Evolutionary conservation across 2,797 vertebrate genomes (phyloP).

Genomic region (Oreochromis grahami): DNA sequence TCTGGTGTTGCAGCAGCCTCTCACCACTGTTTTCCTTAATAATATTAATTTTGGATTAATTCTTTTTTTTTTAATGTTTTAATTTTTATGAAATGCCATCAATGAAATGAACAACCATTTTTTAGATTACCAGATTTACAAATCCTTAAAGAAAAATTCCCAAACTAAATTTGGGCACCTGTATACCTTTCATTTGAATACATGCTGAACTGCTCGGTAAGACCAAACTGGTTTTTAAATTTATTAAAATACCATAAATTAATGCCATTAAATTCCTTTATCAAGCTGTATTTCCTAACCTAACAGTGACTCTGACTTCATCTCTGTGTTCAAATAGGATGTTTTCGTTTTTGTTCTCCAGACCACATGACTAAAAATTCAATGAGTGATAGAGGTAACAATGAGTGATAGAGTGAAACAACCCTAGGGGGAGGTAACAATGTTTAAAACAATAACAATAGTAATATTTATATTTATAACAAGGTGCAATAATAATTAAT

Average conservation of each 20-base stretch:
- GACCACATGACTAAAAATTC: background rate
- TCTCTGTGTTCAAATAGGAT: background rate
- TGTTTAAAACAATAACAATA: too few species aligned
- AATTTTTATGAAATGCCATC: fast-evolving
- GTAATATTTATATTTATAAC: too few species aligned
- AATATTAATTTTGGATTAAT: background rate
- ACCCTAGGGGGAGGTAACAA: too few species aligned
- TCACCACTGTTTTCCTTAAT: background rate
- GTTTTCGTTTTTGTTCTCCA: background rate
- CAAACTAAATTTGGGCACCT: background rate
- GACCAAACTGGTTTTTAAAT: background rate
- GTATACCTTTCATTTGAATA: background rate
- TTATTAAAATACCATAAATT: background rate
- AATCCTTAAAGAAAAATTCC: background rate
- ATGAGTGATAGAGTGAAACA: too few species aligned
- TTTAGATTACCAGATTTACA: background rate
- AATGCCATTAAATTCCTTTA: background rate
- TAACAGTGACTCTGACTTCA: fast-evolving
- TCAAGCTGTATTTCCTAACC: background rate
- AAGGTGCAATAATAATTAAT: too few species aligned
- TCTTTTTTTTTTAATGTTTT: too few species aligned
- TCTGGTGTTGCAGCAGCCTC: background rate
- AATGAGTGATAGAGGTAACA: background rate
- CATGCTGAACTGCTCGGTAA: background rate
- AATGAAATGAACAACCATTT: background rate